Evolutionary conservation across 2,888 invertebrate genomes (phyloP).

Genomic region (Falcaria lacertinaria): DNA sequence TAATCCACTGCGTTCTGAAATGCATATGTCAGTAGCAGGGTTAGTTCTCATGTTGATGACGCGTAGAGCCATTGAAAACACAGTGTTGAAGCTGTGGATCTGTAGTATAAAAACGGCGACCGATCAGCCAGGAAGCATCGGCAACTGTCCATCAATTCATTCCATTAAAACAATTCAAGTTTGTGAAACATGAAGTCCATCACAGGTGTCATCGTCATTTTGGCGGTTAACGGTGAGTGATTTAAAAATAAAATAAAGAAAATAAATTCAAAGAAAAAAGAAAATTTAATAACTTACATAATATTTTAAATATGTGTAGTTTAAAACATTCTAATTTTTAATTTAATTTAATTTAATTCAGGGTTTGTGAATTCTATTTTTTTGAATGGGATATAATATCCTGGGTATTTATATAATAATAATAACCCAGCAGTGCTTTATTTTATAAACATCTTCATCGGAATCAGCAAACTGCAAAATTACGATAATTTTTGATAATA

Average conservation of each 20-base stretch:
- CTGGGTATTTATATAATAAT: too few species aligned
- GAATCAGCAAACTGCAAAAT: too few species aligned
- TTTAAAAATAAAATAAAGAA: slow-evolving; percentile 7
- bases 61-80: slow-evolving; percentile 67
- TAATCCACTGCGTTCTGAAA: background rate
- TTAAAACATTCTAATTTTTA: too few species aligned
- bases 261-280: slow-evolving; percentile 6
- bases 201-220: slow-evolving; percentile 41
- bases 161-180: slow-evolving; percentile 24
- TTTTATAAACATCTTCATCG: too few species aligned
- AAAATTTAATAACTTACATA: too few species aligned
- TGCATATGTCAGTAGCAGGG: slow-evolving; percentile 32
- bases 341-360: too few species aligned
- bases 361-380: too few species aligned
- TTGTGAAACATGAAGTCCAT: slow-evolving; percentile 48
- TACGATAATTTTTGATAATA: too few species aligned
- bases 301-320: too few species aligned
- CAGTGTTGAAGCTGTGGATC: slow-evolving; percentile 48
- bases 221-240: slow-evolving; percentile 63
- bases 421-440: too few species aligned
- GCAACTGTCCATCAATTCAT: slow-evolving; percentile 18
- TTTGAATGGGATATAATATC: too few species aligned
- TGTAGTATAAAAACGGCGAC: slow-evolving; percentile 71
- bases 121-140: slow-evolving; percentile 58
- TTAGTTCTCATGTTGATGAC: slow-evolving; percentile 64